Evolutionary conservation across 2,797 vertebrate species (phyloP), one percentile per base, ranked within the genome.

Genomic region (Lacerta viridis): DNA sequence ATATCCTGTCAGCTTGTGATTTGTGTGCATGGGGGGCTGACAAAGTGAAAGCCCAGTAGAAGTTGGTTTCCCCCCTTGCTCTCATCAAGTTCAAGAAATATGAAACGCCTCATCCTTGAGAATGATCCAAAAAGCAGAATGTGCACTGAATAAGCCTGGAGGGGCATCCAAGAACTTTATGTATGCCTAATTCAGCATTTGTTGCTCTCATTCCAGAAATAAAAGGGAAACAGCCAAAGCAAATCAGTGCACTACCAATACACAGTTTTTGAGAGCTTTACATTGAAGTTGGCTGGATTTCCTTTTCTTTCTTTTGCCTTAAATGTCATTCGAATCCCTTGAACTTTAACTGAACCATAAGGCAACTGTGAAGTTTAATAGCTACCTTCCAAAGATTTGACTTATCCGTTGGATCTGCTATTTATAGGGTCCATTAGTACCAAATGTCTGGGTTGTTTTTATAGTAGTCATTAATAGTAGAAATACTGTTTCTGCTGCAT

Each of bases 291-390:
- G 64, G 17, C 74, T 50, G 39, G 18, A n/a, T 85, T 36, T 23
- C 3, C 1, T 85, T 41, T 20, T 10, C n/a, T 23, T 39, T 17
- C 23, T 78, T 92, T 86, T 89, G 83, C 59, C 64, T 91, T 61
- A 36, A 95, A 95, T 93, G 85, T 92, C 91, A 87, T 94, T 94
- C 89, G 64, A 69, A 75, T 94, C 93, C 88, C 87, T 92, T 96
- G 93, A 97, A 96, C 94, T 96, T 94, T 85, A 91, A 86, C 85
- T 95, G 96, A 95, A 96, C 95, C 93, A 86, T 94, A 80, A 94
- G 85, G 88, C 93, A 94, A 92, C 84, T 76, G 7, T 91, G 55
- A 82, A 90, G 83, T 95, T 95, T 93, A 93, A 86, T 92, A 95
- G 75, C 85, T 92, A 86, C 90, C 76, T 89, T 95, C 29, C 83